phyloP scores from a whole-genome alignment of 2,113 vertebrate species.

The Nymphicus hollandicus region DNA sequence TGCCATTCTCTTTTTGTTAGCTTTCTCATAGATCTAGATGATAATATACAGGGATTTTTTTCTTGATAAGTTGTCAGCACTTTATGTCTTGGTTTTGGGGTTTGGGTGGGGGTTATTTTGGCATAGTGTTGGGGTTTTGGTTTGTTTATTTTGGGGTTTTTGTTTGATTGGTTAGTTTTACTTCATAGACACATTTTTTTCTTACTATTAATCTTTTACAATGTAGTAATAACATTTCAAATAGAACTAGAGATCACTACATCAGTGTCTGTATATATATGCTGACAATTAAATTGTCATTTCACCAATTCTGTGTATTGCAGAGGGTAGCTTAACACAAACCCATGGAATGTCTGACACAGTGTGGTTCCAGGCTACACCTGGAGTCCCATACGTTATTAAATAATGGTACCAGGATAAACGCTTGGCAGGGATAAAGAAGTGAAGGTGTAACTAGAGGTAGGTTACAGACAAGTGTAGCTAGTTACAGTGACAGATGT shows the following conservation, averaged over 20 bases:
- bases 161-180: not conserved
- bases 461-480: not conserved
- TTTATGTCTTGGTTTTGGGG: not conserved
- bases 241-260: not conserved
- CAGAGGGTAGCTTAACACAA: not conserved
- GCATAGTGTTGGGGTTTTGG: not conserved
- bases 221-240: not conserved
- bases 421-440: not conserved
- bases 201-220: not conserved
- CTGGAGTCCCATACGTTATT: not conserved
- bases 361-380: not conserved
- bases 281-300: not conserved
- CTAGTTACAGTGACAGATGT: not conserved
- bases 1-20: not conserved
- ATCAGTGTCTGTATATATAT: not conserved
- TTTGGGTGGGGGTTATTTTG: not conserved
- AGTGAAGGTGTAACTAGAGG: not conserved
- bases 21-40: not conserved
- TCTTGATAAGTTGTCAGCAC: not conserved
- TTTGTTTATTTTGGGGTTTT: not conserved
- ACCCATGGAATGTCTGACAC: not conserved
- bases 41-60: not conserved
- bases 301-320: not conserved
- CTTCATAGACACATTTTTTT: not conserved
- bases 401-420: not conserved